These are phyloP conservation scores for Polypterus bichir DNA, from an alignment of 2,113 vertebrate genomes.

Conservation along the genomic window DNA sequence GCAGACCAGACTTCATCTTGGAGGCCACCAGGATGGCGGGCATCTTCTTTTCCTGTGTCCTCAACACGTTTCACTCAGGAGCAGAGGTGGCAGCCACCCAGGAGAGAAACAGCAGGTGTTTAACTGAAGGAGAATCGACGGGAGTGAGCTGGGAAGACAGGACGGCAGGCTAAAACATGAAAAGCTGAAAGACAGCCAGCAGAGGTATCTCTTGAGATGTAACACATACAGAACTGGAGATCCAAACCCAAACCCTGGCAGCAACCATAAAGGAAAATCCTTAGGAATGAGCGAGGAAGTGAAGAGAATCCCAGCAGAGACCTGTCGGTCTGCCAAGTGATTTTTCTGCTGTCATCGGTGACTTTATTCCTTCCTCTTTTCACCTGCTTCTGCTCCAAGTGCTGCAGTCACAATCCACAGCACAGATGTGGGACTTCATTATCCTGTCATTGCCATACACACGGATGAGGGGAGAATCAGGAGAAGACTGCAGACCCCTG, in stretches of 20 bases:
- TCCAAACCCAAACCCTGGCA: too few relatives aligned
- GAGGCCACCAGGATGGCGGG: constrained; percentile 86
- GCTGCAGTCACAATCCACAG: constrained; percentile 12
- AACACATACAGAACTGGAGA: background rate
- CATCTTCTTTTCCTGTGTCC: constrained; percentile 73
- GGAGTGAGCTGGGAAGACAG: background rate
- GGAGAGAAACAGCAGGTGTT: constrained; percentile 21
- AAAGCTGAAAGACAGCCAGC: background rate
- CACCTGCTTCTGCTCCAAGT: constrained; percentile 18
- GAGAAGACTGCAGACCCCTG: constrained; percentile 15
- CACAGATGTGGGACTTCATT: constrained; percentile 40
- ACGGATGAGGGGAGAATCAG: constrained; percentile 16
- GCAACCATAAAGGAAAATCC: too few relatives aligned
- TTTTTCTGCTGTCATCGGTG: constrained; percentile 24
- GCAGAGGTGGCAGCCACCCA: constrained; percentile 41
- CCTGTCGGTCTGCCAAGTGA: constrained; percentile 29
- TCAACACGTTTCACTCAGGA: constrained; percentile 49
- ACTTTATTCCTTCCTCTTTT: constrained; percentile 26
- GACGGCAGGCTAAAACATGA: background rate
- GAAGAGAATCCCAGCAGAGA: constrained; percentile 5
- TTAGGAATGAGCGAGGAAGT: background rate
- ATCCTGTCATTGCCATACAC: constrained; percentile 33
- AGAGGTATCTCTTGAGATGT: background rate
- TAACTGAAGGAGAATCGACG: background rate
- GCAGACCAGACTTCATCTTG: constrained; percentile 96